These are phyloP conservation scores for Popillia japonica DNA, from an alignment of 1,140 invertebrate species.

Conservation along the genomic window DNA sequence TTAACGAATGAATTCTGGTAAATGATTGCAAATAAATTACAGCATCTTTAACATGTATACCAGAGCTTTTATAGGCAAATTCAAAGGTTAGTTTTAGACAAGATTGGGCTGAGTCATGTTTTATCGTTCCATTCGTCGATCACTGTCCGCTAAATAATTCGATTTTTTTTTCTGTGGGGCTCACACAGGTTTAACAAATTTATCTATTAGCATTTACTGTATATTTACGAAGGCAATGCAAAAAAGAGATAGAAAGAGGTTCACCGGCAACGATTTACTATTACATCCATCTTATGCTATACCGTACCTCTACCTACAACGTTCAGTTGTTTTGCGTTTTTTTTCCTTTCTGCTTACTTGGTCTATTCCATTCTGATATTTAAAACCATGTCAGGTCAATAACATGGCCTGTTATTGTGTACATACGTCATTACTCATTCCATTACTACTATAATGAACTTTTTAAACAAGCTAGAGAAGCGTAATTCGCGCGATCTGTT, in stretches of 20 bases:
- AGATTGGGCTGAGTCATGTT: constrained; percentile 23
- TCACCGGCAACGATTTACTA: constrained; percentile 16
- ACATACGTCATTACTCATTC: constrained; percentile 22
- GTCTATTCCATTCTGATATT: constrained; percentile 32
- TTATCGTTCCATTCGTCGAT: constrained; percentile 34
- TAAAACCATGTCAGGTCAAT: constrained; percentile 26
- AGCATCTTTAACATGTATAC: background rate
- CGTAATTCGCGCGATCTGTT: constrained; percentile 13
- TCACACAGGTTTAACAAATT: constrained; percentile 29
- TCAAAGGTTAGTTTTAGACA: constrained; percentile 29
- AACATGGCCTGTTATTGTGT: constrained; percentile 23
- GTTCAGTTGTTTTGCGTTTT: constrained; percentile 21
- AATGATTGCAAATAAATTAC: too few relatives aligned
- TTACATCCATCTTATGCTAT: constrained; percentile 9
- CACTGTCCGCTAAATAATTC: constrained; percentile 29
- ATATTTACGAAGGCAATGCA: constrained; percentile 4
- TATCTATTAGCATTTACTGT: constrained; percentile 35
- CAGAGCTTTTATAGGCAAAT: constrained; percentile 12
- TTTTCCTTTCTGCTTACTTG: background rate
- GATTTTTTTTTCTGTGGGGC: constrained; percentile 27
- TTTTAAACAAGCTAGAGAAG: background rate
- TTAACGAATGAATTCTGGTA: too few relatives aligned
- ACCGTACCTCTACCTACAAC: background rate
- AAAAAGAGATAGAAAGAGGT: constrained; percentile 19
- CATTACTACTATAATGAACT: constrained; percentile 33